Percentiles rank a stretch among this genome's conserved stretches.
Evolutionary conservation across 2,797 vertebrate species (phyloP).

Genomic region (Alectoris magna): DNA sequence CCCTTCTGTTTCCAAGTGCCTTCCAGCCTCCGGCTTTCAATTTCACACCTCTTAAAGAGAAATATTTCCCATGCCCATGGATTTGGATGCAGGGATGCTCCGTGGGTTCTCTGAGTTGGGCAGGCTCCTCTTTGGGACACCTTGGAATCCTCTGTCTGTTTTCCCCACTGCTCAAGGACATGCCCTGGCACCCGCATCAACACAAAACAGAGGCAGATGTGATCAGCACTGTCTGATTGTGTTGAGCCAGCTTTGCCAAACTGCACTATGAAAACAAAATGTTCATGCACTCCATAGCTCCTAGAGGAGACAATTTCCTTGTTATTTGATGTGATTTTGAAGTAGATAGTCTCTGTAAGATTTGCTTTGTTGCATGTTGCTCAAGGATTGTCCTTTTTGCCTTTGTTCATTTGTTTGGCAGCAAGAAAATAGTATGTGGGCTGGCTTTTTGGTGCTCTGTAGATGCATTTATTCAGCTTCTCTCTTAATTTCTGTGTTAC

Average conservation of each 20-base stretch:
- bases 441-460: not conserved
- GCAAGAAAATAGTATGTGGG: not conserved
- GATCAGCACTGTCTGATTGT: slow-evolving; percentile 42
- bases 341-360: not conserved
- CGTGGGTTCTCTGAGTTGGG: not conserved
- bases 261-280: slow-evolving; percentile 50
- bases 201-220: slow-evolving; percentile 32
- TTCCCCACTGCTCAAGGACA: slow-evolving; percentile 28
- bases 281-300: not conserved
- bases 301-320: slow-evolving; percentile 12
- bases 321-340: slow-evolving; percentile 13
- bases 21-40: not conserved
- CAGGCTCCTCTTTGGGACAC: not conserved
- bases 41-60: not conserved
- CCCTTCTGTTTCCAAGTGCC: not conserved
- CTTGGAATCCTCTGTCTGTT: not conserved
- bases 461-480: not conserved
- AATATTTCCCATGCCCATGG: not conserved
- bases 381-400: not conserved
- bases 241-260: slow-evolving; percentile 57
- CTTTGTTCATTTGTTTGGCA: not conserved
- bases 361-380: not conserved
- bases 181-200: slow-evolving; percentile 61
- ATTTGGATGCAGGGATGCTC: not conserved
- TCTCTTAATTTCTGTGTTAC: not conserved